Evolutionary conservation across 2,888 invertebrate species (phyloP).

Genomic region (Callosobruchus maculatus): DNA sequence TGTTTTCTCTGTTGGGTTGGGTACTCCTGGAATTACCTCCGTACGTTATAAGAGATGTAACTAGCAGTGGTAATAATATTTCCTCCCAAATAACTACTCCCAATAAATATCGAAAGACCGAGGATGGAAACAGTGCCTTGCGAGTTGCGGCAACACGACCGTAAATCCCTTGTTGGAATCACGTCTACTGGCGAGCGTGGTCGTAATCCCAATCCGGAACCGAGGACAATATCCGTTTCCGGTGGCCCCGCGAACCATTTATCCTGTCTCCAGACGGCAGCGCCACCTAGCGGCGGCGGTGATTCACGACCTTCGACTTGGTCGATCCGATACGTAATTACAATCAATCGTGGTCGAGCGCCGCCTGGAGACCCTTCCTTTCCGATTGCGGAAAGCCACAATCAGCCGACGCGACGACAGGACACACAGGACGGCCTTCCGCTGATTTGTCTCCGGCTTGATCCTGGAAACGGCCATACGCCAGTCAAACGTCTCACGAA

Average conservation of each 20-base stretch:
- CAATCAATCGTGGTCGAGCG: background rate
- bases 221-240: background rate
- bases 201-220: background rate
- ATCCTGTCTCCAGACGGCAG: too few species aligned
- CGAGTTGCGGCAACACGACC: background rate
- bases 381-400: background rate
- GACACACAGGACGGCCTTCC: background rate
- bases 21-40: too few species aligned
- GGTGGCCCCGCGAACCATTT: background rate
- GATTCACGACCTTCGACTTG: background rate
- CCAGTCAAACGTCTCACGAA: too few species aligned
- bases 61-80: too few species aligned
- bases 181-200: background rate
- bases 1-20: too few species aligned
- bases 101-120: constrained; percentile 10
- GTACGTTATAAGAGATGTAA: too few species aligned
- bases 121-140: background rate
- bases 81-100: too few species aligned
- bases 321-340: background rate
- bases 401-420: background rate
- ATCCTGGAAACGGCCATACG: too few species aligned
- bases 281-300: too few species aligned
- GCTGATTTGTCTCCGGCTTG: background rate
- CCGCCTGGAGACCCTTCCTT: background rate
- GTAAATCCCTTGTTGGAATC: background rate